Percentiles rank a stretch among this genome's conserved stretches.
phyloP scores from a whole-genome alignment of 2,888 invertebrate genomes.

The Nomada ruficornis region DNA sequence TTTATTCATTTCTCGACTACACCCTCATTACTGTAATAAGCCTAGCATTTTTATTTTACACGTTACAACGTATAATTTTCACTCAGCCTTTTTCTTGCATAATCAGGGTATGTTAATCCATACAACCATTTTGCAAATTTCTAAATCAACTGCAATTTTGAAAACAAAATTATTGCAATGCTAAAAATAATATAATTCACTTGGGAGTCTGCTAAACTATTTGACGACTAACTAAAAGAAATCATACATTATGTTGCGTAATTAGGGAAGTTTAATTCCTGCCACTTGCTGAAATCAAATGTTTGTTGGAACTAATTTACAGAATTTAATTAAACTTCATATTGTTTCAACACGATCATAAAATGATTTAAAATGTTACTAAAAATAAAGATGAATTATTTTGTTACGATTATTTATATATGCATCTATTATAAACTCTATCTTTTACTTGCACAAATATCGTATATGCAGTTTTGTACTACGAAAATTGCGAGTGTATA shows the following conservation, averaged over 20 bases:
- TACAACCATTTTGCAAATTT: conserved; percentile 24
- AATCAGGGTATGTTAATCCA: conserved; percentile 20
- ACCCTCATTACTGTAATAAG: conserved; percentile 34
- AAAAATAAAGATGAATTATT: conserved; percentile 4
- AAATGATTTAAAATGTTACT: neutral
- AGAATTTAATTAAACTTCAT: conserved; percentile 10
- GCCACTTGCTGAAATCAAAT: too few species aligned
- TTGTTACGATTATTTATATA: conserved; percentile 18
- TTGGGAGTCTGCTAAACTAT: neutral
- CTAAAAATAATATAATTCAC: conserved; percentile 15
- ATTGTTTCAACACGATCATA: conserved; percentile 10
- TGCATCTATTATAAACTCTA: conserved; percentile 35
- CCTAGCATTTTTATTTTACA: conserved; percentile 49
- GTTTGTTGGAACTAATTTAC: too few species aligned
- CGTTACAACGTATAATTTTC: conserved; percentile 30
- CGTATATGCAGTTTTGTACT: conserved; percentile 50
- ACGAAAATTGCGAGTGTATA: conserved; percentile 46
- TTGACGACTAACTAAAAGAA: conserved; percentile 11
- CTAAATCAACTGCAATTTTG: conserved; percentile 11
- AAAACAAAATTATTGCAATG: conserved; percentile 2
- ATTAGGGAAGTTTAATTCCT: too few species aligned
- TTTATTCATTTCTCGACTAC: conserved; percentile 25
- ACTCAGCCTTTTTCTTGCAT: conserved; percentile 42
- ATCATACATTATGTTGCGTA: conserved; percentile 3
- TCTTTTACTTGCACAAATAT: conserved; percentile 25